phyloP scores from a whole-genome alignment of 2,113 vertebrate genomes.

The Panthera uncia region DNA sequence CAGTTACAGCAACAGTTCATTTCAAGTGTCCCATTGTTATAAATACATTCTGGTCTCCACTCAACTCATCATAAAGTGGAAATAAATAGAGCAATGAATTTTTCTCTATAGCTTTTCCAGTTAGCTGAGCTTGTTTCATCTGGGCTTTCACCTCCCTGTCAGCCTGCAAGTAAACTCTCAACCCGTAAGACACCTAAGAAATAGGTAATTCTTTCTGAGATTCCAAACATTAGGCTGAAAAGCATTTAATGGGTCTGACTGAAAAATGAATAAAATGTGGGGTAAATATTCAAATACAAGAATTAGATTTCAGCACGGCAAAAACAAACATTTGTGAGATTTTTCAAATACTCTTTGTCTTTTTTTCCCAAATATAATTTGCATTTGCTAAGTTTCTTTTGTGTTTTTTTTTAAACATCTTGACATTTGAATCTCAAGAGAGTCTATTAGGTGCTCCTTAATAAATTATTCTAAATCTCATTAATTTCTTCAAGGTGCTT shows the following conservation, averaged over 20 bases:
- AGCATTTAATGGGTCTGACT: slow-evolving; percentile 42
- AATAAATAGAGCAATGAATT: slow-evolving; percentile 53
- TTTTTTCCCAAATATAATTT: slow-evolving; percentile 53
- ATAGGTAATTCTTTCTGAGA: slow-evolving; percentile 38
- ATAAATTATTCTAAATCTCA: slow-evolving; percentile 77
- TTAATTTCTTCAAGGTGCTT: slow-evolving; percentile 72
- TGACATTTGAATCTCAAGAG: slow-evolving; percentile 76
- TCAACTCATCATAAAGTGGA: slow-evolving; percentile 4
- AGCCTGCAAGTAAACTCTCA: slow-evolving; percentile 29
- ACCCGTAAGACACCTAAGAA: slow-evolving; percentile 35
- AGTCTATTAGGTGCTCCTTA: slow-evolving; percentile 71
- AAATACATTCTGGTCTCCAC: slow-evolving; percentile 68
- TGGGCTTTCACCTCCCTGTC: background rate
- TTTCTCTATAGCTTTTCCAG: background rate
- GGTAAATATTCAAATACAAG: slow-evolving; percentile 67
- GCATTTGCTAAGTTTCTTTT: slow-evolving; percentile 74
- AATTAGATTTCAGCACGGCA: slow-evolving; percentile 76
- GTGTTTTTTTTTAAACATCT: slow-evolving; percentile 64
- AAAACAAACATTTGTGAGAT: slow-evolving; percentile 78
- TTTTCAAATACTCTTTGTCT: slow-evolving; percentile 72
- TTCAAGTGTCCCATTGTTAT: slow-evolving; percentile 52
- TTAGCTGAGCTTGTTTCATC: background rate
- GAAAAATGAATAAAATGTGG: slow-evolving; percentile 53
- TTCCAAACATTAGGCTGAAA: slow-evolving; percentile 65
- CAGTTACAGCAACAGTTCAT: slow-evolving; percentile 54